These are phyloP conservation scores for Myotis lucifugus DNA, from an alignment of 2,113 vertebrate genomes.

Conservation along the genomic window DNA sequence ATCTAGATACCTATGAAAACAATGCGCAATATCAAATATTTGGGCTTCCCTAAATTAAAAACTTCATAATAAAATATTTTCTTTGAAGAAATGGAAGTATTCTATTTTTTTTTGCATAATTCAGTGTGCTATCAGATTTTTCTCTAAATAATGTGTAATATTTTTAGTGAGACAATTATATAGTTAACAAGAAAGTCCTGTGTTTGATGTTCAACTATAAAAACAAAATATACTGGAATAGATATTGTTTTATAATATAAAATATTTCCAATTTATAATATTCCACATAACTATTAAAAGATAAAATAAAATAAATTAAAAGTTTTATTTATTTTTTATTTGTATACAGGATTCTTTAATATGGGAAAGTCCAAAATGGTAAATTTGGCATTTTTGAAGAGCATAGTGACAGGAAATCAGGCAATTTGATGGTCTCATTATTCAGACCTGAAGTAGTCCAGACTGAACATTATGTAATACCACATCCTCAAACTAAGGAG, in stretches of 20 bases:
- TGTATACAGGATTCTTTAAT: not conserved
- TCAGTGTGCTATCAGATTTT: not conserved
- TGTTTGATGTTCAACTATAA: not conserved
- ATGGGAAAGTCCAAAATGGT: not conserved
- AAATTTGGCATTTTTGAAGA: conserved; percentile 13
- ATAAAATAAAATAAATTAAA: not conserved
- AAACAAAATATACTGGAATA: not conserved
- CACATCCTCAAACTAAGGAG: not conserved
- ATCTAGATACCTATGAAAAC: not conserved
- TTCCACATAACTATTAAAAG: not conserved
- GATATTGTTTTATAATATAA: not conserved
- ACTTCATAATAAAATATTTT: not conserved
- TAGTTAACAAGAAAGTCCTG: not conserved
- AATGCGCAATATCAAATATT: not conserved
- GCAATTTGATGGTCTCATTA: not conserved
- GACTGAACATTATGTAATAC: not conserved
- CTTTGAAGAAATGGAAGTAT: not conserved
- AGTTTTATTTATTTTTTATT: not conserved
- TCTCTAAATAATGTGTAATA: not conserved
- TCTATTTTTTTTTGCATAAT: not conserved
- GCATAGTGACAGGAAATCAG: not conserved
- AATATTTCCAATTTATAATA: not conserved
- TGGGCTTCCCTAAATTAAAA: not conserved
- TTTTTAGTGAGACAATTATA: not conserved
- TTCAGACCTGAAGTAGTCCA: not conserved